Conservation (phyloP, 1,140 invertebrate genomes). For the Aphidius ervi region DNA sequence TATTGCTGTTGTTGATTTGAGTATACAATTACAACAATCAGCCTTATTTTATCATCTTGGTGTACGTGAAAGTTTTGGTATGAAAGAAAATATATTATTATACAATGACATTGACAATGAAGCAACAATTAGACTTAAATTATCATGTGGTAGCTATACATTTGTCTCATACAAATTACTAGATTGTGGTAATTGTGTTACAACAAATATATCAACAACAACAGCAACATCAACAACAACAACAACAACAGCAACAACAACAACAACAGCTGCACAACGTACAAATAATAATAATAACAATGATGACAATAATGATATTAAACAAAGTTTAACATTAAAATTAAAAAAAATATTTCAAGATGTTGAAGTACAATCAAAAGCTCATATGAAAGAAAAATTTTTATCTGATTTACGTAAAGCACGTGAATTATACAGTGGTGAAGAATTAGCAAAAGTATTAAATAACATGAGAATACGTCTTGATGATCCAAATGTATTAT, state of each 20-base stretch:
- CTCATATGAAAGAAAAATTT: conserved; percentile 98
- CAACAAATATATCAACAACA: conserved; percentile 67
- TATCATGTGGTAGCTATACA: conserved; percentile 81
- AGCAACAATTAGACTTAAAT: conserved; percentile 79
- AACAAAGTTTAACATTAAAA: conserved; percentile 65
- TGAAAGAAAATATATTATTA: conserved; percentile 96
- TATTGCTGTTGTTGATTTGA: conserved; percentile 94
- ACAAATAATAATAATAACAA: conserved; percentile 15
- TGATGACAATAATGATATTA: conserved; percentile 62
- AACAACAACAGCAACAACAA: too few relatives aligned
- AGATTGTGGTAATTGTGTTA: conserved; percentile 65
- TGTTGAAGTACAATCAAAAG: conserved; percentile 90
- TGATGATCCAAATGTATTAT: conserved; percentile 95
- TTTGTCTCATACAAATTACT: conserved; percentile 83
- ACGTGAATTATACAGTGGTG: conserved; percentile 79
- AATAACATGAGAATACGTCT: conserved; percentile 88
- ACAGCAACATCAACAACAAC: conserved; percentile 32
- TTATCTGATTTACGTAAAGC: conserved; percentile 89
- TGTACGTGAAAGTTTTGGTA: conserved; percentile 95
- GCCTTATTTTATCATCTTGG: conserved; percentile 95
- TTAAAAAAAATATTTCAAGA: conserved; percentile 84
- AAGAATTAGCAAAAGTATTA: conserved; percentile 80
- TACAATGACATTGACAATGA: conserved; percentile 88
- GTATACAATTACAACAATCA: conserved; percentile 82
- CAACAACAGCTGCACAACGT: too few relatives aligned